Evolutionary conservation across 2,888 invertebrate species (phyloP).

Genomic region (Drosophila percnosoma): DNA sequence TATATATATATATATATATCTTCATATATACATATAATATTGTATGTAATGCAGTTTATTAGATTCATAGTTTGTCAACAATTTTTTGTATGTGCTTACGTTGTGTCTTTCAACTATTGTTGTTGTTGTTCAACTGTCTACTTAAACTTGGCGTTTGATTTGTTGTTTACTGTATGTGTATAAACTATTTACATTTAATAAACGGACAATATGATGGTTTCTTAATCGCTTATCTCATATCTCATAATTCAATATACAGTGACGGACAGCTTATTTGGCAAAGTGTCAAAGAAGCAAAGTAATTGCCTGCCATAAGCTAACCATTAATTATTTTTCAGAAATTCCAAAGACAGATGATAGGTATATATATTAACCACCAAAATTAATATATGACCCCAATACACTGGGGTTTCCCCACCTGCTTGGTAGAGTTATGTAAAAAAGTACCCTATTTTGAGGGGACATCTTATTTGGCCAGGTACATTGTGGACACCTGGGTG

Average conservation of each 20-base stretch:
- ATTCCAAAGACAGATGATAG: too few species aligned
- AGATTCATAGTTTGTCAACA: conserved; percentile 49
- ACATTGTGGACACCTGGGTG: too few species aligned
- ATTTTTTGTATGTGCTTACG: conserved; percentile 32
- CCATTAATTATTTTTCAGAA: too few species aligned
- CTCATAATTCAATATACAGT: conserved; percentile 33
- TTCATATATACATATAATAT: conserved; percentile 11
- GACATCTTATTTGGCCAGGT: too few species aligned
- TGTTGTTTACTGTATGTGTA: conserved; percentile 25
- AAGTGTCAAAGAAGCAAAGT: too few species aligned
- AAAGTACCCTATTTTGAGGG: too few species aligned
- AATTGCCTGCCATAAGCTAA: too few species aligned
- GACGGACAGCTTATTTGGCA: too few species aligned
- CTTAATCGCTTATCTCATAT: conserved; percentile 20
- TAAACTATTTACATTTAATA: conserved; percentile 66
- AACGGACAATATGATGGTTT: conserved; percentile 32
- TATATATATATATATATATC: neutral
- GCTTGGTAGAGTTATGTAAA: too few species aligned
- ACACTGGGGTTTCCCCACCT: too few species aligned
- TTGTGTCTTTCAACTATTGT: conserved; percentile 32
- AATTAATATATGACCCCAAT: too few species aligned
- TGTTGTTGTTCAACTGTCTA: conserved; percentile 37
- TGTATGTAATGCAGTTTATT: conserved; percentile 47
- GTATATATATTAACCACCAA: too few species aligned
- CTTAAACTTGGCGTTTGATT: conserved; percentile 42